phyloP scores from a whole-genome alignment of 2,888 invertebrate genomes.

The Pyrrhosoma nymphula region DNA sequence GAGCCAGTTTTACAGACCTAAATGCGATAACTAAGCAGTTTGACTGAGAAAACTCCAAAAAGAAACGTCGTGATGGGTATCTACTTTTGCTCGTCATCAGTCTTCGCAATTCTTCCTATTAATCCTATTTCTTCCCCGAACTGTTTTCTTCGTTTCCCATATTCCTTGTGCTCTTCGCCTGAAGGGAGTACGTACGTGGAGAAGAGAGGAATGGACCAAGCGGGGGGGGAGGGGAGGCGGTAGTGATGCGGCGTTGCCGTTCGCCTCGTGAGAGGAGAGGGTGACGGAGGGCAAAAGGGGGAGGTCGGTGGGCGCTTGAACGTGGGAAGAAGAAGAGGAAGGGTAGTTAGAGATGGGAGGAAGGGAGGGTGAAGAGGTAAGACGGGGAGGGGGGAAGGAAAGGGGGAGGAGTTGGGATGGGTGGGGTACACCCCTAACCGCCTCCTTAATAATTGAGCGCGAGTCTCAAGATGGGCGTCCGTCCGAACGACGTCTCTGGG shows the following conservation, averaged over 20 bases:
- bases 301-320: not conserved
- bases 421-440: conserved; percentile 35
- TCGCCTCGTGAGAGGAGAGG: not conserved
- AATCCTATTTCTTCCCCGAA: not conserved
- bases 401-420: not conserved
- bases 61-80: too few relatives aligned
- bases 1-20: too few relatives aligned
- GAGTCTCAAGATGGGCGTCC: conserved; percentile 28
- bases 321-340: not conserved
- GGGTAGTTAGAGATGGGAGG: too few relatives aligned
- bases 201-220: too few relatives aligned
- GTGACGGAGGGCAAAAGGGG: not conserved
- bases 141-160: too few relatives aligned
- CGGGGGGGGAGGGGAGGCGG: not conserved
- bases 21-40: too few relatives aligned
- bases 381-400: too few relatives aligned
- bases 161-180: too few relatives aligned
- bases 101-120: not conserved
- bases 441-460: conserved; percentile 64
- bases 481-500: conserved; percentile 13
- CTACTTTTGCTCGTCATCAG: not conserved
- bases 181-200: not conserved
- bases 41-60: too few relatives aligned
- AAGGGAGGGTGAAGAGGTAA: too few relatives aligned
- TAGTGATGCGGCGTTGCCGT: not conserved